A percentile compares a stretch with the other conserved stretches of the same genome.
Evolutionary conservation across 2,888 invertebrate species (phyloP).

Genomic region (Schizotus pectinicornis): DNA sequence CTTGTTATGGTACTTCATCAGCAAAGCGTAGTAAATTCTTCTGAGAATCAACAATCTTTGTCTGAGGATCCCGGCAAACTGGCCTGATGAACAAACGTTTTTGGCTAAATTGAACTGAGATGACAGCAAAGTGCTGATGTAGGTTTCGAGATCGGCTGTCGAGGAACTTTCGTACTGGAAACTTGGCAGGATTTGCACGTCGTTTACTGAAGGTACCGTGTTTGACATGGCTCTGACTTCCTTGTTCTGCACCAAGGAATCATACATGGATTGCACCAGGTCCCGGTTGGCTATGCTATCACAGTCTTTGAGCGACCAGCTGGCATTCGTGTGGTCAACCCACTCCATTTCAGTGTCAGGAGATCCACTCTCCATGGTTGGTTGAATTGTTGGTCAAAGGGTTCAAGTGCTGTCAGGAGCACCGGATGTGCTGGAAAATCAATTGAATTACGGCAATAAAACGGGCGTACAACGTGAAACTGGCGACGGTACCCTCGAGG

Average conservation of each 20-base stretch:
- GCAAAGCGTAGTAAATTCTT: conserved; percentile 64
- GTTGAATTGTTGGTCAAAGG: not conserved
- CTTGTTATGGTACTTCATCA: conserved; percentile 62
- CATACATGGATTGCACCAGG: conserved; percentile 62
- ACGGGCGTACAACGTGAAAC: too few relatives aligned
- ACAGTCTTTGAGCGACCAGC: conserved; percentile 66
- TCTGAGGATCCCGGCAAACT: conserved; percentile 63
- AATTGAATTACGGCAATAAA: too few relatives aligned
- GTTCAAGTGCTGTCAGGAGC: not conserved
- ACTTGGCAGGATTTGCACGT: conserved; percentile 58
- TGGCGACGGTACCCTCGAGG: too few relatives aligned
- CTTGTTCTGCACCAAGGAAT: conserved; percentile 62
- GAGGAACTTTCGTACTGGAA: conserved; percentile 62
- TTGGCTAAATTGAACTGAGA: conserved; percentile 64
- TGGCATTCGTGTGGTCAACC: conserved; percentile 64
- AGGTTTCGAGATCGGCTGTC: conserved; percentile 61
- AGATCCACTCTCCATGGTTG: conserved; percentile 39
- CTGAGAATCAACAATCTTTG: conserved; percentile 64
- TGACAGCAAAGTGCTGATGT: conserved; percentile 60
- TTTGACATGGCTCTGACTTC: conserved; percentile 57
- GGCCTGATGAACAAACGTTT: conserved; percentile 63
- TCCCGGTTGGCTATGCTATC: conserved; percentile 63
- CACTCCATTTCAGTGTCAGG: conserved; percentile 57
- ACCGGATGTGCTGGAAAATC: too few relatives aligned
- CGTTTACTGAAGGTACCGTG: conserved; percentile 49